phyloP scores from a whole-genome alignment of 2,797 vertebrate genomes.

The Myotis vivesi region DNA sequence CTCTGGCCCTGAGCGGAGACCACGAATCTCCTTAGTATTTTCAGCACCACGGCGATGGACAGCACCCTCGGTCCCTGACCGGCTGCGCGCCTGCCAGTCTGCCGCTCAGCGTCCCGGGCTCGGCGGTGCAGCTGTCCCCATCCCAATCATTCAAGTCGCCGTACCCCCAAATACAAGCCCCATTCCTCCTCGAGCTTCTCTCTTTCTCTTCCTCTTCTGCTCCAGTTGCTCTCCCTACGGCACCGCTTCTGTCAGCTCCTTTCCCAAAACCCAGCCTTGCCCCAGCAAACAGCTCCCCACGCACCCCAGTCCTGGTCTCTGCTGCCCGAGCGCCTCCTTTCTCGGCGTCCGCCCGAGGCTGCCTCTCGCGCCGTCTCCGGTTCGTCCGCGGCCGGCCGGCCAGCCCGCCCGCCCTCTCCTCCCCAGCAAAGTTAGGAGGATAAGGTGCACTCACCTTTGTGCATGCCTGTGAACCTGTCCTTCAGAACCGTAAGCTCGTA shows the following conservation, averaged over 20 bases:
- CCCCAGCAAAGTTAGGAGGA: slow-evolving; percentile 83
- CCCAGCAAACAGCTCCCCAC: slow-evolving; percentile 67
- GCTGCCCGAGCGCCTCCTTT: slow-evolving; percentile 75
- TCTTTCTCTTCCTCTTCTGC: slow-evolving; percentile 46
- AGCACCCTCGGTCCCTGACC: slow-evolving; percentile 74
- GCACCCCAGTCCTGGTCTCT: slow-evolving; percentile 74
- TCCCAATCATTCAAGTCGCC: slow-evolving; percentile 62
- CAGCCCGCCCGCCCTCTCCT: slow-evolving; percentile 72
- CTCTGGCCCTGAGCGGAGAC: slow-evolving; percentile 38
- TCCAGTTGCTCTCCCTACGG: neutral
- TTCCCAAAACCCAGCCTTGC: slow-evolving; percentile 65
- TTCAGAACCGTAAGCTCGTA: slow-evolving; percentile 99
- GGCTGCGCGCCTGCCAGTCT: slow-evolving; percentile 55
- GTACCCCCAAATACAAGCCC: slow-evolving; percentile 6
- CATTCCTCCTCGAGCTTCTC: neutral
- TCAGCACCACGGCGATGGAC: slow-evolving; percentile 82
- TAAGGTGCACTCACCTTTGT: slow-evolving; percentile 93
- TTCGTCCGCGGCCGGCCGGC: slow-evolving; percentile 42
- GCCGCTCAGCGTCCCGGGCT: slow-evolving; percentile 50
- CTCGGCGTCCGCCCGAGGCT: slow-evolving; percentile 66
- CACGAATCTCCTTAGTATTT: slow-evolving; percentile 53
- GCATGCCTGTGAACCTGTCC: slow-evolving; percentile 99
- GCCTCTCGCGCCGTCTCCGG: slow-evolving; percentile 58
- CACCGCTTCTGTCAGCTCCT: slow-evolving; percentile 39
- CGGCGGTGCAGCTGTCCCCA: slow-evolving; percentile 32